Base-by-base conservation (phyloP, 1,140 invertebrate genomes). In the Drosophila lini region DNA sequence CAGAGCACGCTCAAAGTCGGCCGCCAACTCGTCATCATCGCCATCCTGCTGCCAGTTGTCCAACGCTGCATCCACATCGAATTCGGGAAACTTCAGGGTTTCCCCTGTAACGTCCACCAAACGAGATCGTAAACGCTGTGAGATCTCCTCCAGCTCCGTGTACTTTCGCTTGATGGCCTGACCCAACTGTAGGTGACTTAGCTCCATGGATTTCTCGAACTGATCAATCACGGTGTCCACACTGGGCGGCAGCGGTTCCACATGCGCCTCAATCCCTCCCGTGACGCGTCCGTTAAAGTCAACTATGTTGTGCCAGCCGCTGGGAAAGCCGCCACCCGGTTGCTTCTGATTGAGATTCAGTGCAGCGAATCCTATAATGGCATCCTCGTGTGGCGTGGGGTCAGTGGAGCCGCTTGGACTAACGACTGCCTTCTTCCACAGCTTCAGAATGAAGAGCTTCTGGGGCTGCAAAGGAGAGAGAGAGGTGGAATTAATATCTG, bases 281-380 rank as follows among this genome's bases (percentile, higher is more conserved):
- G 94, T 94, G 45, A 94, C 94, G 69, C 94, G 94, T 16, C 94
- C 94, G 68, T 93, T 93, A 63, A 94, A 94, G 73, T 95, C 94
- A 5, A 94, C 93, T 48, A 95, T 94, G 80, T 95, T 94, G 81
- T 94, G 95, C 94, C 94, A 95, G 13, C 94, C 94, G 52, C 93
- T 93, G 44, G 95, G 89, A 52, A 91, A 94, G 92, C 75, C 94
- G 15, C 94, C 94, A 44, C 91, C 85, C 13, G 92, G 63, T n/a
- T 95, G 81, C 34, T 80, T 45, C 93, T 71, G 91, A 13, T 93
- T 94, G 36, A 95, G 91, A 93, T 95, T 94, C 34, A 95, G 82
- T 16, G 94, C 93, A 28, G 94, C 93, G 81, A 95, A 94, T 22
- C 95, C 95, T 44, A 95, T 92, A 2, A 95, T 93, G 44, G 92